phyloP scores from a whole-genome alignment of 2,797 vertebrate genomes.

The Sylvilagus floridanus region DNA sequence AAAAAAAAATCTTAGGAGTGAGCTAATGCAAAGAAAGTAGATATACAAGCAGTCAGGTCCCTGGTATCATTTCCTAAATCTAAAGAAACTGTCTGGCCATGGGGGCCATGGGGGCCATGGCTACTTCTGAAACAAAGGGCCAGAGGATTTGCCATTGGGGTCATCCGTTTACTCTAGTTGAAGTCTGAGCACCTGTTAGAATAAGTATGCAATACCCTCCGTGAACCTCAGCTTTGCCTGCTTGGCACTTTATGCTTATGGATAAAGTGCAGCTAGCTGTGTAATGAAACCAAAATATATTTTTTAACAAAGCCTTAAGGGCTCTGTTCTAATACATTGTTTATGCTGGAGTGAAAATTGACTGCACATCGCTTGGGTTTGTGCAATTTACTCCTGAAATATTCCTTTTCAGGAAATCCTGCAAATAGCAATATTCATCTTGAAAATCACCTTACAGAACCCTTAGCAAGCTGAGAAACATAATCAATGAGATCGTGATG shows the following conservation, averaged over 20 bases:
- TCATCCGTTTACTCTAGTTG: slow-evolving; percentile 64
- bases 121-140: slow-evolving; percentile 1
- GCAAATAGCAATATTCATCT: slow-evolving; percentile 80
- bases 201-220: slow-evolving; percentile 45
- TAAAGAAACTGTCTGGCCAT: not conserved
- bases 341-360: slow-evolving; percentile 77
- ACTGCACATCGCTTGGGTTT: slow-evolving; percentile 72
- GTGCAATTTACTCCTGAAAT: slow-evolving; percentile 77
- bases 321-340: slow-evolving; percentile 77
- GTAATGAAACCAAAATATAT: slow-evolving; percentile 67
- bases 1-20: not conserved
- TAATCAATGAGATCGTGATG: slow-evolving; percentile 80
- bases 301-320: slow-evolving; percentile 56
- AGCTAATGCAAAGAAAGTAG: slow-evolving; percentile 32
- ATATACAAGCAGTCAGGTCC: not conserved
- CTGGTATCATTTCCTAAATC: not conserved
- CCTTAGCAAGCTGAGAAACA: slow-evolving; percentile 78
- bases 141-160: not conserved
- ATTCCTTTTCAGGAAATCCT: slow-evolving; percentile 81
- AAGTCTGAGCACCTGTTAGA: slow-evolving; percentile 54
- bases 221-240: slow-evolving; percentile 63
- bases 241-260: slow-evolving; percentile 65
- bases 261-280: slow-evolving; percentile 76
- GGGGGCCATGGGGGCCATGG: not conserved
- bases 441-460: slow-evolving; percentile 81